Evolutionary conservation across 1,140 invertebrate genomes (phyloP).

Genomic region (Drosophila trapezifrons): DNA sequence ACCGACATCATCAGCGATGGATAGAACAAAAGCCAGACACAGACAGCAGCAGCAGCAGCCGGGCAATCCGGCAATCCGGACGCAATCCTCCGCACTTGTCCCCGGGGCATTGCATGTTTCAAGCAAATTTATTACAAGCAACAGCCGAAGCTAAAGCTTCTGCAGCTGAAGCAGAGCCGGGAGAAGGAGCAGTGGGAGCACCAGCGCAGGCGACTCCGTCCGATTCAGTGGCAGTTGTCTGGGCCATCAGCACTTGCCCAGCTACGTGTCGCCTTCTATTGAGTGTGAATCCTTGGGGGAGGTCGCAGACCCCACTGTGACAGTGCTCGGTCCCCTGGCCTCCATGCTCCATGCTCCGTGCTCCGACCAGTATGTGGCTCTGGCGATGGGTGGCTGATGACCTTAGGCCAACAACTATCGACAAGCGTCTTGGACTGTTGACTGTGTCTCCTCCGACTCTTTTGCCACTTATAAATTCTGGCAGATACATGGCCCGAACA

Average conservation of each 20-base stretch:
- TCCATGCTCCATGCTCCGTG: neutral
- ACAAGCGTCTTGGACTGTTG: conserved; percentile 76
- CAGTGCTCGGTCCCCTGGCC: neutral
- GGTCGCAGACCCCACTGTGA: conserved; percentile 21
- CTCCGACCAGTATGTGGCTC: neutral
- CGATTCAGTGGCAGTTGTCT: conserved; percentile 65
- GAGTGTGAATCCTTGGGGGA: conserved; percentile 67
- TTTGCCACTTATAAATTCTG: conserved; percentile 81
- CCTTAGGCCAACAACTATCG: conserved; percentile 73
- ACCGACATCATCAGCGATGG: conserved; percentile 79
- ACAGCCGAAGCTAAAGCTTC: conserved; percentile 52
- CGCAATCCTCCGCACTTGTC: conserved; percentile 70
- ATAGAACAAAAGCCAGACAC: conserved; percentile 76
- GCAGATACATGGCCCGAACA: conserved; percentile 81
- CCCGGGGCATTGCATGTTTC: conserved; percentile 79
- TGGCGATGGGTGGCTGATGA: conserved; percentile 48
- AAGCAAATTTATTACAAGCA: conserved; percentile 83
- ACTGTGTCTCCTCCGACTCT: conserved; percentile 64
- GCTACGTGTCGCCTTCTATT: conserved; percentile 74
- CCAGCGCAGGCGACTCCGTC: conserved; percentile 37
- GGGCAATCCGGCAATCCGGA: conserved; percentile 10
- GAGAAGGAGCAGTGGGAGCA: conserved; percentile 15
- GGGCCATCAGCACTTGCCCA: conserved; percentile 73
- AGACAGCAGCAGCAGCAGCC: conserved; percentile 14
- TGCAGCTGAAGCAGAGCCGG: conserved; percentile 16